Percentiles rank a stretch among this genome's conserved stretches.
These are phyloP conservation scores for Polydrusus cervinus DNA, from an alignment of 2,888 invertebrate species.

Conservation along the genomic window DNA sequence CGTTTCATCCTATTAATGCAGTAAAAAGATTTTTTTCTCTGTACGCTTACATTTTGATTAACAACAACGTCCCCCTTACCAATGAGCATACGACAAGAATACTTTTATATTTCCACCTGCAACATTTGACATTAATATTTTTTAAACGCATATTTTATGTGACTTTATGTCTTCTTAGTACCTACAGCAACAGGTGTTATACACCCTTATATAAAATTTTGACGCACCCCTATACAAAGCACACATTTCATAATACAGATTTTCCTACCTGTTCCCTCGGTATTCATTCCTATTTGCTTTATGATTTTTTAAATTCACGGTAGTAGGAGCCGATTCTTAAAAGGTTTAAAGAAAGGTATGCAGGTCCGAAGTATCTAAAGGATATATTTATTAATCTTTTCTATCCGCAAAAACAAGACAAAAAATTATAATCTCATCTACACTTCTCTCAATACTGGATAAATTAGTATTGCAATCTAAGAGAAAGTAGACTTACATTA, in stretches of 20 bases:
- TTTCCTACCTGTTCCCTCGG: slow-evolving; percentile 40
- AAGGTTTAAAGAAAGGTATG: slow-evolving; percentile 12
- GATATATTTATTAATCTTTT: too few relatives aligned
- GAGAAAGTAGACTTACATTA: too few relatives aligned
- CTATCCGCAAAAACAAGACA: too few relatives aligned
- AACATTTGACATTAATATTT: slow-evolving; percentile 1
- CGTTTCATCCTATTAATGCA: too few relatives aligned
- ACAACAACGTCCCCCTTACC: too few relatives aligned
- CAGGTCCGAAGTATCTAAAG: slow-evolving; percentile 3
- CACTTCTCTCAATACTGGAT: too few relatives aligned
- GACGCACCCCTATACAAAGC: slow-evolving; percentile 13
- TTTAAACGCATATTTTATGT: not conserved
- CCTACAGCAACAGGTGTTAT: slow-evolving; percentile 23
- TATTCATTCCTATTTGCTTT: slow-evolving; percentile 42
- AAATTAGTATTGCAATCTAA: too few relatives aligned
- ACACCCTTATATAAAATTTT: slow-evolving; percentile 10
- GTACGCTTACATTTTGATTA: too few relatives aligned
- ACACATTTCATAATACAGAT: slow-evolving; percentile 26
- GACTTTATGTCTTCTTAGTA: not conserved
- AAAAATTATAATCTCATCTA: too few relatives aligned
- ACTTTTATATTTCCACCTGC: not conserved
- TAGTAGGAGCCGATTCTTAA: slow-evolving; percentile 1
- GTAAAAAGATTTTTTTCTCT: too few relatives aligned
- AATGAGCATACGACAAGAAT: not conserved
- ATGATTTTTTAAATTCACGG: slow-evolving; percentile 44